Percentiles rank a stretch among this genome's conserved stretches.
phyloP scores from a whole-genome alignment of 2,888 invertebrate species.

The Odontothrips loti region DNA sequence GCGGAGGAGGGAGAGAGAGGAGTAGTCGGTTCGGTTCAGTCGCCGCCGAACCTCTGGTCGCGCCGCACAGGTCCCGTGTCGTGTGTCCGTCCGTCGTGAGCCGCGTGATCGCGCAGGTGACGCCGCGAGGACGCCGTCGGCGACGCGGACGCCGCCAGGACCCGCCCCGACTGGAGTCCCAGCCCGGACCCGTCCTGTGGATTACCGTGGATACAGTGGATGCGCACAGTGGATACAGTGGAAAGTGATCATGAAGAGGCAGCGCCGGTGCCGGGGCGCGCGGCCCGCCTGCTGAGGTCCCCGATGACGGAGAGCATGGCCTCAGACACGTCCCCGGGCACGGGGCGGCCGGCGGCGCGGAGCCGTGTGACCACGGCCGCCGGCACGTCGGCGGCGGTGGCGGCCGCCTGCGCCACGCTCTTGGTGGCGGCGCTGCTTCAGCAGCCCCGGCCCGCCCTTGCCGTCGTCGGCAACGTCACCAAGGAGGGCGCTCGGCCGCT shows the following conservation, averaged over 20 bases:
- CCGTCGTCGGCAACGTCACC: conserved; percentile 18
- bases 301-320: too few species aligned
- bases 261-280: not conserved
- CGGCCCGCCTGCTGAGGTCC: not conserved
- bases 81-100: not conserved
- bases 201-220: not conserved
- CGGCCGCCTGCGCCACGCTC: not conserved
- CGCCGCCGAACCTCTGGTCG: conserved; percentile 8
- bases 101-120: not conserved
- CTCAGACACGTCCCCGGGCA: too few species aligned
- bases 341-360: not conserved
- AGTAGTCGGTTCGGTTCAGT: not conserved
- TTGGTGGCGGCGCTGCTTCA: not conserved
- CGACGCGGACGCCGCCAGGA: not conserved
- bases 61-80: not conserved
- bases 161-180: not conserved
- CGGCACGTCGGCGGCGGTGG: not conserved
- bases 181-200: not conserved
- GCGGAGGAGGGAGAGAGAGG: not conserved
- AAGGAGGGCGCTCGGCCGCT: conserved; percentile 15
- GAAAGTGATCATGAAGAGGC: not conserved
- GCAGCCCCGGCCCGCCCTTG: conserved; percentile 11
- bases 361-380: not conserved
- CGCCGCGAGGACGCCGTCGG: not conserved
- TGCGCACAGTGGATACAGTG: too few species aligned